phyloP scores from a whole-genome alignment of 2,888 invertebrate genomes.

The Lycophotia porphyrea region DNA sequence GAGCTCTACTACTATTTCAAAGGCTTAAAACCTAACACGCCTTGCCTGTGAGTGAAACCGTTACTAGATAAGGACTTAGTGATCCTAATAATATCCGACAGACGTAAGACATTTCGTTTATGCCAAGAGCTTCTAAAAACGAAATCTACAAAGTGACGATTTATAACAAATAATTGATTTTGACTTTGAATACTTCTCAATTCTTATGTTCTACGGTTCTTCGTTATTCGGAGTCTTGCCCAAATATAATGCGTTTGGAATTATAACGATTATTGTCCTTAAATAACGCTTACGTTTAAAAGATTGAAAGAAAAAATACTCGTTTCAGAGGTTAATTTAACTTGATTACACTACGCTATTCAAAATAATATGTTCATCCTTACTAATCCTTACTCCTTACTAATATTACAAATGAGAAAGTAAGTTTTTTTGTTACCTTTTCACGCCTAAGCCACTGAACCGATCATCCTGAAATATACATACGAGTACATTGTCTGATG shows the following conservation, averaged over 20 bases:
- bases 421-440: too few species aligned
- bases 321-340: background rate
- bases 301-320: background rate
- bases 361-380: background rate
- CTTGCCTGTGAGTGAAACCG: background rate
- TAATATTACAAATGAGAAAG: too few species aligned
- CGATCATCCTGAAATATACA: too few species aligned
- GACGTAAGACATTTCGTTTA: background rate
- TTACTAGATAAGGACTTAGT: background rate
- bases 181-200: too few species aligned
- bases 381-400: too few species aligned
- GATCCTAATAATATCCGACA: background rate
- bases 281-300: background rate
- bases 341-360: background rate
- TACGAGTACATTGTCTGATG: too few species aligned
- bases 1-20: constrained; percentile 18
- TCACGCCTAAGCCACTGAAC: too few species aligned
- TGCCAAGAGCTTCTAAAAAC: background rate
- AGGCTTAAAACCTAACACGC: constrained; percentile 19
- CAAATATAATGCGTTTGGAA: too few species aligned
- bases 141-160: background rate
- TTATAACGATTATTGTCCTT: background rate
- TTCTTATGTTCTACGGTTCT: too few species aligned
- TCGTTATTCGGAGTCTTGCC: too few species aligned
- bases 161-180: too few species aligned